Percentiles rank a stretch among this genome's conserved stretches.
These are phyloP conservation scores for Discoglossus pictus DNA, from an alignment of 2,797 vertebrate species.

Conservation along the genomic window DNA sequence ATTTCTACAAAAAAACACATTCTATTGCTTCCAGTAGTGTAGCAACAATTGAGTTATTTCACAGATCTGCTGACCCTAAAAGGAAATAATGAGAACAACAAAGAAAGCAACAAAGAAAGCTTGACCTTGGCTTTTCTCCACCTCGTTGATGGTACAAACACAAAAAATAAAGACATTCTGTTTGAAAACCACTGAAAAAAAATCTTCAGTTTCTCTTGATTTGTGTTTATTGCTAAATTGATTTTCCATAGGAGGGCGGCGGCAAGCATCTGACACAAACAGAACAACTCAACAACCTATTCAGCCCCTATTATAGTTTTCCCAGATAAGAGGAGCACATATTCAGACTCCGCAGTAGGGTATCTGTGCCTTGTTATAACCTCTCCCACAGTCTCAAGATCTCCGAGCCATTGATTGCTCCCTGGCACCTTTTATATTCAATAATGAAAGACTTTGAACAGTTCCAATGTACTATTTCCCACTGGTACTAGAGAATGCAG, in stretches of 20 bases:
- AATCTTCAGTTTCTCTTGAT: conserved; percentile 40
- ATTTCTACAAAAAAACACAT: neutral
- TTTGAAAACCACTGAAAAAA: conserved; percentile 38
- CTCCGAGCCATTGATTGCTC: conserved; percentile 47
- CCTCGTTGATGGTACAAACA: neutral
- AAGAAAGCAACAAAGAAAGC: conserved; percentile 43
- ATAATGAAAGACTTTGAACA: conserved; percentile 53
- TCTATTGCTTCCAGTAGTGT: neutral
- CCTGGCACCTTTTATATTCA: conserved; percentile 34
- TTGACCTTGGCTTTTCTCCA: conserved; percentile 33
- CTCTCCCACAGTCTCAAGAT: conserved; percentile 50
- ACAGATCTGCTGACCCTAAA: conserved; percentile 5
- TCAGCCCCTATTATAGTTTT: conserved; percentile 37
- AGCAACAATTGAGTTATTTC: conserved; percentile 8
- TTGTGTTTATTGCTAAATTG: conserved; percentile 49
- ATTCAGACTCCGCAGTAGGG: conserved; percentile 35
- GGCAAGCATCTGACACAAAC: conserved; percentile 1
- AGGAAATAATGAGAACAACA: conserved; percentile 6
- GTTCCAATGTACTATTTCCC: conserved; percentile 38
- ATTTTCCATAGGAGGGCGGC: conserved; percentile 49
- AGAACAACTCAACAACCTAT: conserved; percentile 41
- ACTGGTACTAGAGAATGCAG: conserved; percentile 40
- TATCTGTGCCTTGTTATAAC: conserved; percentile 30
- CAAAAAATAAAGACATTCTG: conserved; percentile 47
- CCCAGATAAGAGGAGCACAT: conserved; percentile 52